Conservation (phyloP, 1,140 invertebrate species). For the Saccostrea glomerata region DNA sequence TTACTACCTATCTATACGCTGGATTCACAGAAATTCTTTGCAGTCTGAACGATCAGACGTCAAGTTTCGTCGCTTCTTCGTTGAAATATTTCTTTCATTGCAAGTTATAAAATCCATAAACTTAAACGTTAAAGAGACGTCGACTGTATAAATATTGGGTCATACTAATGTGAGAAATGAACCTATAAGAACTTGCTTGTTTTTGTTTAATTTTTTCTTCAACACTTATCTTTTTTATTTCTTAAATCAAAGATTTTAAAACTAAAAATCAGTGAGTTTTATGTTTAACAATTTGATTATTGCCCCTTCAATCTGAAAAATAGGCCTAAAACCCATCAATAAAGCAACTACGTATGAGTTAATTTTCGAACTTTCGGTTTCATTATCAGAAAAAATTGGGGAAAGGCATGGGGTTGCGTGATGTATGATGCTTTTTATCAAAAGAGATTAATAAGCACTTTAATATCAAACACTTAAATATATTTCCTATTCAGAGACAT, state of each 20-base stretch:
- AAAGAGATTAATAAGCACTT: background rate
- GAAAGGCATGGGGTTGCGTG: conserved; percentile 25
- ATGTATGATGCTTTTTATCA: background rate
- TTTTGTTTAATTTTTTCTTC: background rate
- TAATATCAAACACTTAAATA: background rate
- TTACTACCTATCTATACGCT: too few species aligned
- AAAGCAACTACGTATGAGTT: conserved; percentile 1
- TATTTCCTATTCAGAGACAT: background rate
- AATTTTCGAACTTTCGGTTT: conserved; percentile 16
- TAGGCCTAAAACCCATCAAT: background rate
- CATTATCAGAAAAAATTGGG: background rate
- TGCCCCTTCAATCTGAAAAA: background rate
- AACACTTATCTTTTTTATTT: background rate
- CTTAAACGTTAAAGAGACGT: background rate
- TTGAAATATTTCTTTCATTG: background rate
- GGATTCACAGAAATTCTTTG: too few species aligned
- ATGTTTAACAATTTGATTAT: too few species aligned
- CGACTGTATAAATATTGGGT: background rate
- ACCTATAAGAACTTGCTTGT: too few species aligned
- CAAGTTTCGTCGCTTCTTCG: too few species aligned
- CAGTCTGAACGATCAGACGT: too few species aligned
- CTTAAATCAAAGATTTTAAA: background rate
- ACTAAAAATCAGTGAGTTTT: background rate
- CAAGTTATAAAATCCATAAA: background rate
- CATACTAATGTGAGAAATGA: background rate